Base-by-base conservation (phyloP, 2,113 vertebrate species). In the Centrocercus urophasianus region DNA sequence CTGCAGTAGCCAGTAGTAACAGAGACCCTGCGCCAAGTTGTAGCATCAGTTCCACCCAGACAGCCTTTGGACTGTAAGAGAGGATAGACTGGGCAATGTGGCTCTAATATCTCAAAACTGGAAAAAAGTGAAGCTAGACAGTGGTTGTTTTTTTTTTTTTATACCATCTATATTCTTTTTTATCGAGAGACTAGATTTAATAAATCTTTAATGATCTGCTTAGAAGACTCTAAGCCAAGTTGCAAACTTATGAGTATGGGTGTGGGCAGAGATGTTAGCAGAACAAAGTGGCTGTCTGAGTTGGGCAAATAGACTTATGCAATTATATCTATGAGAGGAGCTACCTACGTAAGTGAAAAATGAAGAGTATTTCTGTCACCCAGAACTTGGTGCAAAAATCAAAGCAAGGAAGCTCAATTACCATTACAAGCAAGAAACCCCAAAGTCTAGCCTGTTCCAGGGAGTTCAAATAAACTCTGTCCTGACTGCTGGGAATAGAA, bases 361-460 rank as follows among this genome's bases (percentile, higher is more conserved):
- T 65, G 57, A 94, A 73, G 94, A 95, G 48, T 88, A 88, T 97
- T 97, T 95, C 91, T 96, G 93, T 91, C 52, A 61, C 79, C 87
- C 52, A 52, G 65, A 89, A 67, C 95, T 93, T 91, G 82, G 89
- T 94, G 81, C 93, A 95, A 93, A 96, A 97, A 98, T 97, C 96
- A 96, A 97, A 97, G 96, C 12, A 15, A 78, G 83, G 70, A 69
- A 47, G 78, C 91, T 97, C 81, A 19, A 73, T 97, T 78, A 92
- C 81, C 67, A 65, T 76, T 56, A 61, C 93, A 77, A 84, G 84
- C 79, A 84, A 96, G 94, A 96, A 96, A 91, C 77, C 73, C 83
- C 64, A 93, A 85, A 86, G 75, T 4, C 78, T 65, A 36, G n/a
- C 10, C 11, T 48, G 78, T 93, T 96, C 91, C 88, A 96, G 85